These are phyloP conservation scores for Alectura lathami DNA, from an alignment of 2,113 vertebrate species.

Conservation along the genomic window DNA sequence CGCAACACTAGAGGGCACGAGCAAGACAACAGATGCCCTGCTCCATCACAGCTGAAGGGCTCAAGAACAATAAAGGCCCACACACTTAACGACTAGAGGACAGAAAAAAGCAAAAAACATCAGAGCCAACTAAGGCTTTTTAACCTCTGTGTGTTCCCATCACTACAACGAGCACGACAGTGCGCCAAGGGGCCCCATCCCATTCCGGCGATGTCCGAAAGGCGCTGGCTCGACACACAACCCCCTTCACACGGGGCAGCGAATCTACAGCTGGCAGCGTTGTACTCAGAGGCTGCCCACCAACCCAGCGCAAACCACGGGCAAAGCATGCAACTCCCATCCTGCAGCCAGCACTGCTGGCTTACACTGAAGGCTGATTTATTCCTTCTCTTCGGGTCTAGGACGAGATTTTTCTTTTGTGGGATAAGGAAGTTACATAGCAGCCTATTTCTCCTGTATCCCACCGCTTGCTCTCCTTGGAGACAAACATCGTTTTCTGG, in stretches of 20 bases:
- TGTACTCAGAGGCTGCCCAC: background rate
- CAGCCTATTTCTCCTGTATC: background rate
- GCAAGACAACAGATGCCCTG: background rate
- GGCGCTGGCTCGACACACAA: background rate
- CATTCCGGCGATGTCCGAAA: background rate
- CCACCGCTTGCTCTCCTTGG: background rate
- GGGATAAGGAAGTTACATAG: background rate
- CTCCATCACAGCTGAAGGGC: background rate
- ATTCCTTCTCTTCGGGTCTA: background rate
- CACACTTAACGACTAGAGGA: background rate
- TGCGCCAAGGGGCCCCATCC: background rate
- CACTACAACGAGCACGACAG: background rate
- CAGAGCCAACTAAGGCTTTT: background rate
- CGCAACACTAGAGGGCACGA: constrained; percentile 23
- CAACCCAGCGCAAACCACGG: background rate
- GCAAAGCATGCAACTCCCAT: background rate
- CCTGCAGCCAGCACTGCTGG: background rate
- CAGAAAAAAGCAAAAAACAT: background rate
- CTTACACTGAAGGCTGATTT: background rate
- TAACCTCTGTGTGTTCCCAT: background rate
- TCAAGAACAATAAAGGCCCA: background rate
- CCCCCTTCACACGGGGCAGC: background rate
- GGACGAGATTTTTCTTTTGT: background rate
- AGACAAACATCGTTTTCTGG: background rate
- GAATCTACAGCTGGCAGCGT: background rate